Conservation (phyloP, 2,888 invertebrate genomes). For the Oligia latruncula region DNA sequence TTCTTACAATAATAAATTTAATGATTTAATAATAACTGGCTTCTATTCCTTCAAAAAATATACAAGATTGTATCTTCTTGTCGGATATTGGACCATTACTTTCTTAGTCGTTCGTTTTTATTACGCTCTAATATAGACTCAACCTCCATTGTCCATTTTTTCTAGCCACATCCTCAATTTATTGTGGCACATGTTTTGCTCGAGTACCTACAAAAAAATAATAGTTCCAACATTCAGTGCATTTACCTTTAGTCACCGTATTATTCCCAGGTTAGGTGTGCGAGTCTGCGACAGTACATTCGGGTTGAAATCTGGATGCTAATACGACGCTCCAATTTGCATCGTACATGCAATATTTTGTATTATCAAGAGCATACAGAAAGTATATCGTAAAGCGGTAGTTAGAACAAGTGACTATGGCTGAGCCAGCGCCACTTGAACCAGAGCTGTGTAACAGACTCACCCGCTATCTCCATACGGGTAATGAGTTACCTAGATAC, state of each 20-base stretch:
- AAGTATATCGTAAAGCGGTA: constrained; percentile 46
- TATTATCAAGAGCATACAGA: constrained; percentile 49
- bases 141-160: constrained; percentile 86
- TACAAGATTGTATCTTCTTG: not conserved
- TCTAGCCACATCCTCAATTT: constrained; percentile 89
- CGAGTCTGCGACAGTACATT: constrained; percentile 59
- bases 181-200: constrained; percentile 88
- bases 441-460: constrained; percentile 81
- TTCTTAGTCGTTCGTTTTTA: constrained; percentile 10
- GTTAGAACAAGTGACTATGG: constrained; percentile 71
- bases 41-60: not conserved
- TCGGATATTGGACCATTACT: constrained; percentile 23
- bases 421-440: constrained; percentile 75
- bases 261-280: constrained; percentile 75
- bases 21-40: constrained; percentile 1
- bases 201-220: constrained; percentile 84
- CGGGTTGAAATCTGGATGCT: constrained; percentile 68
- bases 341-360: constrained; percentile 68
- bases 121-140: constrained; percentile 51
- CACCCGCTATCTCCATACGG: constrained; percentile 88
- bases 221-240: constrained; percentile 76
- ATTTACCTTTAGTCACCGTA: constrained; percentile 76
- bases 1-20: constrained; percentile 8
- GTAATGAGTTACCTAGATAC: constrained; percentile 88
- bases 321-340: constrained; percentile 59